Percentiles rank a stretch among this genome's conserved stretches.
Evolutionary conservation across 30 jellyfish, hydroid and myxozoan genomes (phyloP).

Genomic region (Turritopsis dohrnii): DNA sequence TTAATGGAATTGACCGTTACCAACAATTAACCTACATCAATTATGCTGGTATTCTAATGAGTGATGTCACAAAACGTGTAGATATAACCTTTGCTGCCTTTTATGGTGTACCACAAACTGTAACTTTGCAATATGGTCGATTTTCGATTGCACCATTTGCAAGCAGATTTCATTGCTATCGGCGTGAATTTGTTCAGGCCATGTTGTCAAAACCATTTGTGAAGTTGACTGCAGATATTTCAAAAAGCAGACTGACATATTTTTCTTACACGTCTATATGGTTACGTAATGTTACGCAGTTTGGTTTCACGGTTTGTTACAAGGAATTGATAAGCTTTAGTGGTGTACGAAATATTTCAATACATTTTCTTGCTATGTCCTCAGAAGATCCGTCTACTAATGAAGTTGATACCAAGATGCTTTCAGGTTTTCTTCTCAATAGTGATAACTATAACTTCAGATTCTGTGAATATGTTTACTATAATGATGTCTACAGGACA

Average conservation of each 20-base stretch:
- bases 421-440: neutral
- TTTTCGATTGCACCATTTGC: neutral
- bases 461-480: constrained; percentile 1
- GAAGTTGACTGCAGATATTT: neutral
- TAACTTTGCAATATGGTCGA: neutral
- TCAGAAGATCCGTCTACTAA: neutral
- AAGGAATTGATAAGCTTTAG: constrained; percentile 18
- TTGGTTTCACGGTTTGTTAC: constrained; percentile 21
- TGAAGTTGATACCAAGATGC: neutral
- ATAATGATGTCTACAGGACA: neutral
- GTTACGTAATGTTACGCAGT: neutral
- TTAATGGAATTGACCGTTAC: neutral
- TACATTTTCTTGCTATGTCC: constrained; percentile 20
- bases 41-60: neutral
- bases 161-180: neutral
- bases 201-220: neutral
- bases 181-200: neutral
- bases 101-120: neutral
- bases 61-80: neutral
- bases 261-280: neutral
- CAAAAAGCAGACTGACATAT: neutral
- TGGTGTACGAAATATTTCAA: neutral
- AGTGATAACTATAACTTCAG: neutral
- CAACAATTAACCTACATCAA: neutral
- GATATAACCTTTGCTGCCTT: neutral